Conservation (phyloP, 2,888 invertebrate species). For the Hypselothyrea guttata region DNA sequence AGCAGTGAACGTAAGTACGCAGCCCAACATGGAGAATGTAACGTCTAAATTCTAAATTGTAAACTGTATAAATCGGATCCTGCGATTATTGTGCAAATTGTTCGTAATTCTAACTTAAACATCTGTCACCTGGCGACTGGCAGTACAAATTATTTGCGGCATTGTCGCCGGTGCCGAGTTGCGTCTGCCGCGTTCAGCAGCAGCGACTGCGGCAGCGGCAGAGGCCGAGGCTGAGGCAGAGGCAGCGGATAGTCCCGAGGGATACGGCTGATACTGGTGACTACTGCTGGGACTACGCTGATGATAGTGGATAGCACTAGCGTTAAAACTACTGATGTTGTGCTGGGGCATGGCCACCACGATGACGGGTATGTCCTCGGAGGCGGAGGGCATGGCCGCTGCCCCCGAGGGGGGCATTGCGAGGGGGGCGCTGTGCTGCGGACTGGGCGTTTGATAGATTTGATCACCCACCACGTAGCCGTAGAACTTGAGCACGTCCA, state of each 20-base stretch:
- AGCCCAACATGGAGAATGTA: slow-evolving; percentile 29
- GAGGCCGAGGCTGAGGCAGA: slow-evolving; percentile 25
- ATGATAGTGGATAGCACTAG: slow-evolving; percentile 64
- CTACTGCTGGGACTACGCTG: slow-evolving; percentile 66
- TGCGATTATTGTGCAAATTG: slow-evolving; percentile 24
- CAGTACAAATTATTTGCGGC: slow-evolving; percentile 71
- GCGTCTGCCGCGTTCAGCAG: slow-evolving; percentile 50
- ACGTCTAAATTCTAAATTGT: slow-evolving; percentile 27
- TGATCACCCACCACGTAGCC: slow-evolving; percentile 90
- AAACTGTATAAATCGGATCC: background rate
- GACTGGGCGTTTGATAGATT: slow-evolving; percentile 79
- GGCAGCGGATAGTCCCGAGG: too few relatives aligned
- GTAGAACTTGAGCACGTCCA: slow-evolving; percentile 95
- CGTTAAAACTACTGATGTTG: slow-evolving; percentile 65
- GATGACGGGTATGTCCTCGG: slow-evolving; percentile 75
- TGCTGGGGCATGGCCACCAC: slow-evolving; percentile 68
- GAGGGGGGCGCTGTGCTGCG: slow-evolving; percentile 61
- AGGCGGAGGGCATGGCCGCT: slow-evolving; percentile 19
- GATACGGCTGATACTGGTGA: slow-evolving; percentile 49
- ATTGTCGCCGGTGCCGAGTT: slow-evolving; percentile 67
- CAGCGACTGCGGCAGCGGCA: slow-evolving; percentile 17
- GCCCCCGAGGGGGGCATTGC: slow-evolving; percentile 21
- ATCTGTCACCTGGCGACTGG: slow-evolving; percentile 82
- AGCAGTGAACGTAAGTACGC: slow-evolving; percentile 43
- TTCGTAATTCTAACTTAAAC: slow-evolving; percentile 63